Evolutionary conservation across 2,113 vertebrate species (phyloP).

Genomic region (Ptilonorhynchus violaceus): DNA sequence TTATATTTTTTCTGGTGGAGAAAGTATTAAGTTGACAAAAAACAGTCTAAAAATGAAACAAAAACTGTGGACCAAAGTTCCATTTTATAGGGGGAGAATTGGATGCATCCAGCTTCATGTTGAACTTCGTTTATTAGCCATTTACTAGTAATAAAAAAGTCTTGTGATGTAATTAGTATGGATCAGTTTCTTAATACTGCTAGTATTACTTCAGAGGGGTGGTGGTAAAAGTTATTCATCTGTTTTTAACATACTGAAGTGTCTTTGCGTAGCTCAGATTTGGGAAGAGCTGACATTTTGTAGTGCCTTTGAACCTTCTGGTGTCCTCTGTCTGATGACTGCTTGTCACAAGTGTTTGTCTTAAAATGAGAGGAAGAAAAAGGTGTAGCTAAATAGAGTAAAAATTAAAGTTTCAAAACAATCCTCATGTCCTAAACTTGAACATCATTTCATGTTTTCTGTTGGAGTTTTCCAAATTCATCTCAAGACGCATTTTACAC

Average conservation of each 20-base stretch:
- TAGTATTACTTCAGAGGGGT: not conserved
- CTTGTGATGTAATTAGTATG: not conserved
- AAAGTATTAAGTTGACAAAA: not conserved
- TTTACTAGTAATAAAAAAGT: not conserved
- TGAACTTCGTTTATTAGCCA: not conserved
- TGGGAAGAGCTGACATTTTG: not conserved
- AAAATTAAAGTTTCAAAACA: not conserved
- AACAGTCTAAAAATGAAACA: not conserved
- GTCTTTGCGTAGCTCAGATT: not conserved
- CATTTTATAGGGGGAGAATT: not conserved
- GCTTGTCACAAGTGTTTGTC: not conserved
- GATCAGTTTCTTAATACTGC: not conserved
- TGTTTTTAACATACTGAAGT: not conserved
- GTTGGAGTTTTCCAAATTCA: not conserved
- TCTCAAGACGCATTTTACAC: not conserved
- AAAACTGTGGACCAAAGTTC: not conserved
- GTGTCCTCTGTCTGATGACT: not conserved
- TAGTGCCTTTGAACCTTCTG: not conserved
- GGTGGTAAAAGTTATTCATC: not conserved
- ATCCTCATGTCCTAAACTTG: not conserved
- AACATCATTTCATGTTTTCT: not conserved
- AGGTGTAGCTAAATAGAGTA: not conserved
- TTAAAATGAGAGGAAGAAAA: not conserved
- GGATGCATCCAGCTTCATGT: not conserved
- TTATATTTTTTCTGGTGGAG: not conserved